Base-by-base conservation (phyloP, 2,113 vertebrate species). In the Lepus timidus region DNA sequence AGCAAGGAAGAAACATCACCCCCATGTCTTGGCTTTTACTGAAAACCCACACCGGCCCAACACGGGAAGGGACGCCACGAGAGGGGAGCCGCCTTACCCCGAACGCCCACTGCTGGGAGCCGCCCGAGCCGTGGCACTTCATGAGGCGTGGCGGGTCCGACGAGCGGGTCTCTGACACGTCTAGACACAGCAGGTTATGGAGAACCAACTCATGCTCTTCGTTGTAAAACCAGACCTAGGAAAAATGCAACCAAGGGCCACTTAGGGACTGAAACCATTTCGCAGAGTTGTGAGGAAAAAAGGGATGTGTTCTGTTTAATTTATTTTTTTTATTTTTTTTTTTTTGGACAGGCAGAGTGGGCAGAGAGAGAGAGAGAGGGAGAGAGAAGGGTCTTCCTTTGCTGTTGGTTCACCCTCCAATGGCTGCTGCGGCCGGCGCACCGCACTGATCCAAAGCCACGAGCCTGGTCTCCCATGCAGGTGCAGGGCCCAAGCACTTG, bases 71-170 rank as follows among this genome's bases (percentile, higher is more conserved):
- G 10, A 29, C 29, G 52, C 6, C 33, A 12, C 20, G 14, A n/a
- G 7, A 11, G 29, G 1, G 10, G 67, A 61, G 12, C 12, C 9
- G 16, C 13, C 98, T 98, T 67, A 99, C 99, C 98, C 99, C 99
- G 0, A 99, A 97, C 0, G 98, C 98, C 99, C 99, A 99, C 97
- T 99, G 99, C 98, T 99, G 99, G 0, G 99, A 99, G 16, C 99
- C 99, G 0, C 99, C 99, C 0, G 99, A 99, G 0, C 99, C 99
- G 0, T 99, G 99, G 97, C 99, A 99, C 55, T 99, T 99, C 99
- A 99, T 99, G 74, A 99, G 99, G 2, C 99, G 98, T 0, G 99
- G 99, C 0, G 99, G 99, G 87, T 99, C 99, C 0, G 98, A 98
- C 0, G 99, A 99, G 68, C 99, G 98, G 4, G 99, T 99, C 95